Base-by-base conservation (phyloP, 2,888 invertebrate genomes). In the Tanytarsus gracilentus region DNA sequence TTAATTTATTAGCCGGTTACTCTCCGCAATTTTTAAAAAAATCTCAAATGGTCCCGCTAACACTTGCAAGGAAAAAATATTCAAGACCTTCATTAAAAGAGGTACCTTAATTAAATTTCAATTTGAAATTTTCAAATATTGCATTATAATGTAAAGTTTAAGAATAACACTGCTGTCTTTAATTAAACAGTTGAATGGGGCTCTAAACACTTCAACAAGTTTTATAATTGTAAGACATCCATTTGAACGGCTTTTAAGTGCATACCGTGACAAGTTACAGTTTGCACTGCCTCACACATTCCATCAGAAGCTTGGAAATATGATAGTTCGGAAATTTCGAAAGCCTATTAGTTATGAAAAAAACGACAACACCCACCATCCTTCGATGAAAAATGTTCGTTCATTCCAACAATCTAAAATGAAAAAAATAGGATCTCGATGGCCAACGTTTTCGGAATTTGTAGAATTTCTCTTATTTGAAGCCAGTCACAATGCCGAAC, bases 141-240 rank as follows among this genome's bases (percentile, higher is more conserved):
- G 30, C 59, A 26, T 27, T 16, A 61, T 30, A 40, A 53, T 39
- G 14, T n/a, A n/a, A n/a, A n/a, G n/a, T n/a, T n/a, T n/a, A n/a
- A n/a, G n/a, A n/a, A n/a, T n/a, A n/a, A n/a, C n/a, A n/a, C n/a
- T n/a, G n/a, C n/a, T 33, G 48, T 56, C 55, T 30, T 58, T 27
- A 7, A 23, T 50, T 65, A 64, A n/a, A n/a, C 64, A 74, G 79
- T 78, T 89, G 61, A 80, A 77, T 67, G 82, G 80, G 66, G 88
- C 86, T 55, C 82, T 89, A 71, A 81, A 82, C 65, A 83, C 84
- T 69, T 88, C 88, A 60, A 78, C 86, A 65, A 85, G 88, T 62
- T 89, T 90, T 72, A 77, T 90, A 63, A 88, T 90, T 64, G 88
- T 86, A 6, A 77, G 89, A 65, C 88, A 90, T 75, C 89, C 89